A percentile compares a stretch with the other conserved stretches of the same genome.
phyloP scores from a whole-genome alignment of 2,888 invertebrate species.

The Aporophyla nigra region DNA sequence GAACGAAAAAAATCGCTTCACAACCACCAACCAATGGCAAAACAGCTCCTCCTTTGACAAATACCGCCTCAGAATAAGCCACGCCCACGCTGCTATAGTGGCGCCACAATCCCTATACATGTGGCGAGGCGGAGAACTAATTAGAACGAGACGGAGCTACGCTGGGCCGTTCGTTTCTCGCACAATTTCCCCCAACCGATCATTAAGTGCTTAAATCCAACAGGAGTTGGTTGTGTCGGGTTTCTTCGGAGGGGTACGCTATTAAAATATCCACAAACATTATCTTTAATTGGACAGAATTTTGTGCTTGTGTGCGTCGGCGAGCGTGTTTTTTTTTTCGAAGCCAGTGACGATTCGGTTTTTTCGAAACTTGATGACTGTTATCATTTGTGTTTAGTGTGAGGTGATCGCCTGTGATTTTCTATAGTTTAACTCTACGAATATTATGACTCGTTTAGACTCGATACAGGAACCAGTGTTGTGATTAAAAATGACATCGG shows the following conservation, averaged over 20 bases:
- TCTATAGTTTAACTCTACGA: constrained; percentile 65
- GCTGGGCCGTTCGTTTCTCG: constrained; percentile 89
- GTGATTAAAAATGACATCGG: constrained; percentile 86
- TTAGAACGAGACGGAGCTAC: constrained; percentile 84
- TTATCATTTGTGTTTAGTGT: constrained; percentile 87
- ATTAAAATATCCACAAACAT: constrained; percentile 91
- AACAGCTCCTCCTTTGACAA: constrained; percentile 74
- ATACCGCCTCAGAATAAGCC: constrained; percentile 78
- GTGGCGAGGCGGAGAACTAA: constrained; percentile 84
- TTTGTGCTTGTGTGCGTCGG: constrained; percentile 89
- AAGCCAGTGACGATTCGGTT: constrained; percentile 85
- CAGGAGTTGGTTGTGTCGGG: constrained; percentile 91
- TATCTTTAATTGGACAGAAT: constrained; percentile 91
- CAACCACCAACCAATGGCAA: constrained; percentile 78
- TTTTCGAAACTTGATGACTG: constrained; percentile 88
- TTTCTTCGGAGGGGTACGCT: constrained; percentile 90
- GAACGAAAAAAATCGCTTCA: constrained; percentile 86
- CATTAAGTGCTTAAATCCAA: constrained; percentile 91
- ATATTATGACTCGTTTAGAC: constrained; percentile 62
- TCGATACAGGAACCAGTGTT: constrained; percentile 70
- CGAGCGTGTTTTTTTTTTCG: constrained; percentile 81
- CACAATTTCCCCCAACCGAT: constrained; percentile 91
- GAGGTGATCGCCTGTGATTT: constrained; percentile 83
- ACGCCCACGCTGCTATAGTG: constrained; percentile 78
- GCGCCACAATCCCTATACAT: constrained; percentile 85